Percentiles rank a stretch among this genome's conserved stretches.
Evolutionary conservation across 92 coral and sea anemone genomes (phyloP).

Genomic region (Micromussa lordhowensis): DNA sequence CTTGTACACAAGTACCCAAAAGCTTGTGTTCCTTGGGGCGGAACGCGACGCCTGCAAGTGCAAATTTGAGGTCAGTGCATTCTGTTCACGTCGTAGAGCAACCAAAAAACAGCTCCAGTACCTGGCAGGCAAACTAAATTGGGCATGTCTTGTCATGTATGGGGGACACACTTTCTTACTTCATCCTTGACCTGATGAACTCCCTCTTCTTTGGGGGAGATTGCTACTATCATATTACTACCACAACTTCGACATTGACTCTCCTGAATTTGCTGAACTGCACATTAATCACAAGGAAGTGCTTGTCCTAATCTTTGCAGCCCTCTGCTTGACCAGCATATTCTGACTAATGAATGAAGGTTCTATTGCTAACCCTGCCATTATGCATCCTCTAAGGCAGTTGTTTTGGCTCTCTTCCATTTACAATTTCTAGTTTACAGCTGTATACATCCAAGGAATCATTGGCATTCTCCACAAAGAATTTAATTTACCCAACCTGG

Average conservation of each 20-base stretch:
- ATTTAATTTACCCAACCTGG: slow-evolving; percentile 2
- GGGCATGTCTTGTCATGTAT: slow-evolving; percentile 31
- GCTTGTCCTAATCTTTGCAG: background rate
- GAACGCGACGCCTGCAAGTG: slow-evolving; percentile 28
- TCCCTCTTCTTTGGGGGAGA: too few species aligned
- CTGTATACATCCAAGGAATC: background rate
- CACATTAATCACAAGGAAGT: slow-evolving; percentile 50
- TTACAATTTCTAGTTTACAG: slow-evolving; percentile 3
- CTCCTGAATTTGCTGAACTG: background rate
- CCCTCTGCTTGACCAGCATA: background rate
- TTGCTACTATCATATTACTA: too few species aligned
- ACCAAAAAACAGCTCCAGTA: slow-evolving; percentile 22
- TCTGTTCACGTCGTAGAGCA: slow-evolving; percentile 1
- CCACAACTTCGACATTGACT: slow-evolving; percentile 8
- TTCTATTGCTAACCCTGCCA: background rate
- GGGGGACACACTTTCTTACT: slow-evolving; percentile 12
- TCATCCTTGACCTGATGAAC: slow-evolving; percentile 9
- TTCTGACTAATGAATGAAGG: slow-evolving; percentile 22
- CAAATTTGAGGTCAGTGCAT: slow-evolving; percentile 6
- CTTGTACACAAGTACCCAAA: too few species aligned
- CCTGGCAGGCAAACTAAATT: slow-evolving; percentile 42
- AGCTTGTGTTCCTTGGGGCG: slow-evolving; percentile 50
- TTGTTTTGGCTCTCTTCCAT: slow-evolving; percentile 14
- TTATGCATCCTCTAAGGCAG: background rate
- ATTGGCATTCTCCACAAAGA: slow-evolving; percentile 17